Conservation (phyloP, 2,888 invertebrate species). For the Pachliopta kotzebuea region DNA sequence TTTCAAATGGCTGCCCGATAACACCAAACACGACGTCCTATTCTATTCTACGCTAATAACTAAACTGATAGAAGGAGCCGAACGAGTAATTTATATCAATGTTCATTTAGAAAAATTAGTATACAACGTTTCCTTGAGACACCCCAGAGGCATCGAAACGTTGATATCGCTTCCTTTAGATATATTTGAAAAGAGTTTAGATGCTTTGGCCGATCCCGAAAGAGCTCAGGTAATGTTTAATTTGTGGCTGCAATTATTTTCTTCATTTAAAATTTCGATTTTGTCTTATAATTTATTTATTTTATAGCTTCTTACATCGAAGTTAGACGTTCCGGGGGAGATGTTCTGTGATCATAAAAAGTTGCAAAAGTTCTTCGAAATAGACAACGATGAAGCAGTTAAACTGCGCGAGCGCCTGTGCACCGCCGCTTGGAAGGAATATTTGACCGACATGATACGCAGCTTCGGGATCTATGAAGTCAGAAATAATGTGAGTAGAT, state of each 20-base stretch:
- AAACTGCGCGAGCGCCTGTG: slow-evolving; percentile 56
- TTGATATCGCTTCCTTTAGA: slow-evolving; percentile 50
- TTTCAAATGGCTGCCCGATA: slow-evolving; percentile 54
- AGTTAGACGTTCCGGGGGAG: slow-evolving; percentile 56
- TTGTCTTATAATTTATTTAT: no score
- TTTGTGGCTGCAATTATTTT: no score
- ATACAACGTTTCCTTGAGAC: slow-evolving; percentile 60
- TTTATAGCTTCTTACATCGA: slow-evolving; percentile 61
- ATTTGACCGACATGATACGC: slow-evolving; percentile 55
- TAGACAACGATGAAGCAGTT: slow-evolving; percentile 49
- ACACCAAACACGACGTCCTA: slow-evolving; percentile 54
- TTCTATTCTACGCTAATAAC: slow-evolving; percentile 67
- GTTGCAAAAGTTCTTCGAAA: slow-evolving; percentile 56
- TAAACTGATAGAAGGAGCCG: slow-evolving; percentile 62
- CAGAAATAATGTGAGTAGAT: slow-evolving; percentile 59
- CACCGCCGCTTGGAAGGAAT: slow-evolving; percentile 62
- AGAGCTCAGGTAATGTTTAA: slow-evolving; percentile 59
- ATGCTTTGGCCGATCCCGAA: slow-evolving; percentile 67
- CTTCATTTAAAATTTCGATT: no score
- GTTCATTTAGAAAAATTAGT: slow-evolving; percentile 64
- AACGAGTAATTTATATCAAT: slow-evolving; percentile 58
- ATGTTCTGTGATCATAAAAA: slow-evolving; percentile 67
- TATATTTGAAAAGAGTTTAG: slow-evolving; percentile 58
- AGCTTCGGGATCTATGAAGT: slow-evolving; percentile 68
- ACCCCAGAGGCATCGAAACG: slow-evolving; percentile 57